phyloP scores from a whole-genome alignment of 2,797 vertebrate genomes.

The Poeciliopsis infans region DNA sequence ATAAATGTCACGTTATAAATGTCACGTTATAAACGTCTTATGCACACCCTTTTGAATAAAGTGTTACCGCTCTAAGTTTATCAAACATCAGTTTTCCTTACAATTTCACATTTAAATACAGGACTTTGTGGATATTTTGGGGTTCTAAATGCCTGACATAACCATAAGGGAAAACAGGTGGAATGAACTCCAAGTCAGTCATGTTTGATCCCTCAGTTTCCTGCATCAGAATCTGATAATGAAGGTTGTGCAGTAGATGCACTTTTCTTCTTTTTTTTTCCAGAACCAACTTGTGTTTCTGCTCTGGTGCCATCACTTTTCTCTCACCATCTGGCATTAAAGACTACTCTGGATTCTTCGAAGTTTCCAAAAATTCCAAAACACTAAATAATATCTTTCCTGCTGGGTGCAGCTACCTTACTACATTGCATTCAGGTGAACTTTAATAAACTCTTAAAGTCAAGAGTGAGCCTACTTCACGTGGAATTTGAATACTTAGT shows the following conservation, averaged over 20 bases:
- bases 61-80: too few relatives aligned
- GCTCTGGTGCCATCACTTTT: not conserved
- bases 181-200: not conserved
- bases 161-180: not conserved
- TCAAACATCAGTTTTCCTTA: not conserved
- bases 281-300: not conserved
- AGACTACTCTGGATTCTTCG: not conserved
- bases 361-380: not conserved
- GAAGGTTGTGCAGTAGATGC: not conserved
- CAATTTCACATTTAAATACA: not conserved
- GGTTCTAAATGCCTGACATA: not conserved
- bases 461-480: not conserved
- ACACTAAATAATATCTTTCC: not conserved
- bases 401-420: not conserved
- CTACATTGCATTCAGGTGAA: not conserved
- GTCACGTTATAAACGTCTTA: too few relatives aligned
- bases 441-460: not conserved
- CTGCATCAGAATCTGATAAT: not conserved
- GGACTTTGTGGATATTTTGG: not conserved
- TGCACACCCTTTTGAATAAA: too few relatives aligned
- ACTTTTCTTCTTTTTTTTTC: not conserved
- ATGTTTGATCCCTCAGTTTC: not conserved
- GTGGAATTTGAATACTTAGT: not conserved
- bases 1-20: too few relatives aligned
- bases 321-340: not conserved